These are phyloP conservation scores for Euwallacea fornicatus DNA, from an alignment of 1,140 invertebrate species.

Conservation along the genomic window DNA sequence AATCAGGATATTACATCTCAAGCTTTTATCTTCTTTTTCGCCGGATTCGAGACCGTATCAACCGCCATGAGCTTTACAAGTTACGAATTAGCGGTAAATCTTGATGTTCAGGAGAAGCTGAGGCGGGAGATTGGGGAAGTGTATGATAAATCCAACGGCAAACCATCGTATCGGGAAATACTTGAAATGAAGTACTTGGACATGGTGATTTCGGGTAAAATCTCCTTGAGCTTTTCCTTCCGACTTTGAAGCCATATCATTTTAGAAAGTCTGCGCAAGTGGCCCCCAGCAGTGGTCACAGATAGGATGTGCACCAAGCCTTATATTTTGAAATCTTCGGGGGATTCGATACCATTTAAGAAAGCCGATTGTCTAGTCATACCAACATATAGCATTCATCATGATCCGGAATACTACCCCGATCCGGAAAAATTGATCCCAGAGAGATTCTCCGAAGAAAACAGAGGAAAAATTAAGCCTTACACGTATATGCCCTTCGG, in stretches of 20 bases:
- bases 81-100: constrained; percentile 58
- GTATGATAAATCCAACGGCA: constrained; percentile 25
- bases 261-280: constrained; percentile 61
- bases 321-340: constrained; percentile 51
- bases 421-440: constrained; percentile 57
- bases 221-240: too few species aligned
- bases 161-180: constrained; percentile 43
- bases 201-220: constrained; percentile 47
- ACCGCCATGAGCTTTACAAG: constrained; percentile 45
- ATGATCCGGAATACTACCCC: constrained; percentile 52
- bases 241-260: not conserved
- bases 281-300: constrained; percentile 55
- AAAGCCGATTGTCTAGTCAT: constrained; percentile 47
- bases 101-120: constrained; percentile 56
- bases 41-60: constrained; percentile 63
- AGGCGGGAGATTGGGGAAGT: constrained; percentile 47
- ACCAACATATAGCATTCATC: constrained; percentile 61
- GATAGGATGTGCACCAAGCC: constrained; percentile 58
- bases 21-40: constrained; percentile 63
- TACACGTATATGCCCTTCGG: constrained; percentile 59
- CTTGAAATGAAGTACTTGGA: constrained; percentile 47
- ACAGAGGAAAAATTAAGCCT: constrained; percentile 47
- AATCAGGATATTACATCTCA: constrained; percentile 54
- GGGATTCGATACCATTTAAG: constrained; percentile 18
- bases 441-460: constrained; percentile 54